Evolutionary conservation across 2,797 vertebrate genomes (phyloP).

Genomic region (Sphenopsis melanotis): DNA sequence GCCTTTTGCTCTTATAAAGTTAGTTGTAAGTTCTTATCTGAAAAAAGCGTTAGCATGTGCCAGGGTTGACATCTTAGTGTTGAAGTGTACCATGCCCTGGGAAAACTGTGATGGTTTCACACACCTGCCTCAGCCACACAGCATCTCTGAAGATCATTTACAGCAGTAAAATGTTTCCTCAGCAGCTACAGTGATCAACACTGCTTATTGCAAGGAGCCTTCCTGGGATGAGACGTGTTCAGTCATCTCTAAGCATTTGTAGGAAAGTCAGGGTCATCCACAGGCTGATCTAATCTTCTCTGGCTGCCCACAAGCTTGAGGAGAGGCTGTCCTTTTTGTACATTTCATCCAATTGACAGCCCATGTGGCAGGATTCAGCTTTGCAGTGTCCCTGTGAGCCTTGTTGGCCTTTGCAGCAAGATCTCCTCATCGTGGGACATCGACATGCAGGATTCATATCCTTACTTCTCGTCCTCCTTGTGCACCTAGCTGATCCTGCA

Average conservation of each 20-base stretch:
- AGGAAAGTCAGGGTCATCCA: neutral
- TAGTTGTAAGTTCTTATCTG: neutral
- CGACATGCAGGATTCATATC: accelerated
- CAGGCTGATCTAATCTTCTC: neutral
- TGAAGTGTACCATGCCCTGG: neutral
- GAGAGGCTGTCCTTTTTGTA: neutral
- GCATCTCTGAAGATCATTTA: neutral
- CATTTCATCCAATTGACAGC: neutral
- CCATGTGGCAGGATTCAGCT: neutral
- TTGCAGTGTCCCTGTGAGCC: accelerated
- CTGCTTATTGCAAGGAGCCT: neutral
- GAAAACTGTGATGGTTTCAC: neutral
- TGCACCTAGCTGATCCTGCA: neutral
- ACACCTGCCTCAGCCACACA: accelerated
- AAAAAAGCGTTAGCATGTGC: neutral
- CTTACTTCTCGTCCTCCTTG: neutral
- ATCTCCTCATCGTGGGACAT: accelerated
- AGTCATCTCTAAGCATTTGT: neutral
- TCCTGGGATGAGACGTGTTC: neutral
- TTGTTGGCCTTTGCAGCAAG: neutral
- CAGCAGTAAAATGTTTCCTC: neutral
- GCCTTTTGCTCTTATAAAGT: neutral
- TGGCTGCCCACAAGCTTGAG: neutral
- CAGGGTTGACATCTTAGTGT: neutral
- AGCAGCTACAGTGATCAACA: neutral